Base-by-base conservation (phyloP, 1,140 invertebrate species). In the Drosophila equinoxialis region DNA sequence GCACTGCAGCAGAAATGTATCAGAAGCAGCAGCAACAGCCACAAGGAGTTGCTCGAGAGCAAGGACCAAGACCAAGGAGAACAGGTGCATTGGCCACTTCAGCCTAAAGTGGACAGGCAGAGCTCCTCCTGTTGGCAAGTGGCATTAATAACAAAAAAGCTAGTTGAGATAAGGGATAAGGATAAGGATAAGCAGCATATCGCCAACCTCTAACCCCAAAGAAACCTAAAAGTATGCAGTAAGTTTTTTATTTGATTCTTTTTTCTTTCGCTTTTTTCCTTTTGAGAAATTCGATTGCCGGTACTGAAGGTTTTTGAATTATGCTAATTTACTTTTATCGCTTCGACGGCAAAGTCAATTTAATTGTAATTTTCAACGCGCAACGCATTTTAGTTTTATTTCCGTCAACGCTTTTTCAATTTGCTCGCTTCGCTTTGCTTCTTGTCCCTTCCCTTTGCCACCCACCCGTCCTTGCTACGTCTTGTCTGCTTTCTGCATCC, bases 241-340 rank as follows among this genome's bases (percentile, higher is more conserved):
- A 57, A 59, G 42, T 2, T 66, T 65, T 54, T 57, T 33, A 17
- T 42, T 58, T n/a, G 35, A 1, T 30, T 14, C 39, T 39, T 51
- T 33, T 17, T 39, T 58, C 54, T 17, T 39, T 58, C 42, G 70
- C 42, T 30, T 10, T 37, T 62, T 55, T 66, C 64, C 71, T 66
- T 60, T 30, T 20, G 3, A 7, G 37, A 74, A 67, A 78, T 82
- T 82, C 66, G 55, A 59, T 59, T 37, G 57, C 45, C 45, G 45
- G 45, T 51, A 11, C 45, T 51, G 17, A 37, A 39, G 39, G 62
- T 45, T 74, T 87, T 65, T 73, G 81, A 89, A 77, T 89, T 89
- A 89, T 87, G 84, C 79, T 89, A 89, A 89, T 89, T 89, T 89
- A 75, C 74, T 87, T 87, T 89, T 83, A 87, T 83, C 83, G 83